Evolutionary conservation across 2,797 vertebrate species (phyloP).

Genomic region (Syngnathus rostellatus): DNA sequence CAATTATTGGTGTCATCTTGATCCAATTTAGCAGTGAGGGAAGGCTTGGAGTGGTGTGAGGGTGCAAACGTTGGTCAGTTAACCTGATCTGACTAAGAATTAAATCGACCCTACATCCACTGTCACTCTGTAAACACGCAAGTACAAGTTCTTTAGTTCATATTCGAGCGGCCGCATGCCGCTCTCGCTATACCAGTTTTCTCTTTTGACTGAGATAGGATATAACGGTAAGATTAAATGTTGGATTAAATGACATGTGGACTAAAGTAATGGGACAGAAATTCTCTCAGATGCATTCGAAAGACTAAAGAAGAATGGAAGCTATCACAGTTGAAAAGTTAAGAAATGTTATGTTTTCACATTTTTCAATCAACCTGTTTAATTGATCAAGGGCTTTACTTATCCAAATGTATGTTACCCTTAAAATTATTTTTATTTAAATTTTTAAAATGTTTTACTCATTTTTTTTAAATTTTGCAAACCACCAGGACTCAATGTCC

Average conservation of each 20-base stretch:
- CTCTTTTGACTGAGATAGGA: not conserved
- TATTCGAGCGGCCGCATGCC: not conserved
- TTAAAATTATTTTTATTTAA: not conserved
- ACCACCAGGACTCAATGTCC: too few relatives aligned
- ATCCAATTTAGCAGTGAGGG: conserved; percentile 84
- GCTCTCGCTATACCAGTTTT: not conserved
- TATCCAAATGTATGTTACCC: not conserved
- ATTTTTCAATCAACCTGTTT: not conserved
- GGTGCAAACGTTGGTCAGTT: conserved; percentile 93
- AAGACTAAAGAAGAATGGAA: not conserved
- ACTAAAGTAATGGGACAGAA: not conserved
- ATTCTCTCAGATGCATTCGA: not conserved
- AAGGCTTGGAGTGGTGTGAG: conserved; percentile 53
- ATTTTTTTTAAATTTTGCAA: too few relatives aligned
- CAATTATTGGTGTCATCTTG: conserved; percentile 99
- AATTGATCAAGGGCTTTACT: not conserved
- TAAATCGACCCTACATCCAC: conserved; percentile 12
- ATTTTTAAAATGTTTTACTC: too few relatives aligned
- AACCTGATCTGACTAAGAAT: conserved; percentile 75
- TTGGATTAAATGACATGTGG: not conserved
- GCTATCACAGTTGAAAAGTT: not conserved
- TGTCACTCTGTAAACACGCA: conserved; percentile 1
- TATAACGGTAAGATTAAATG: not conserved
- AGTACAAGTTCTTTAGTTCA: not conserved
- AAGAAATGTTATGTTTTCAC: not conserved